Conservation (phyloP, 2,113 vertebrate species). For the Edolisoma coerulescens region DNA sequence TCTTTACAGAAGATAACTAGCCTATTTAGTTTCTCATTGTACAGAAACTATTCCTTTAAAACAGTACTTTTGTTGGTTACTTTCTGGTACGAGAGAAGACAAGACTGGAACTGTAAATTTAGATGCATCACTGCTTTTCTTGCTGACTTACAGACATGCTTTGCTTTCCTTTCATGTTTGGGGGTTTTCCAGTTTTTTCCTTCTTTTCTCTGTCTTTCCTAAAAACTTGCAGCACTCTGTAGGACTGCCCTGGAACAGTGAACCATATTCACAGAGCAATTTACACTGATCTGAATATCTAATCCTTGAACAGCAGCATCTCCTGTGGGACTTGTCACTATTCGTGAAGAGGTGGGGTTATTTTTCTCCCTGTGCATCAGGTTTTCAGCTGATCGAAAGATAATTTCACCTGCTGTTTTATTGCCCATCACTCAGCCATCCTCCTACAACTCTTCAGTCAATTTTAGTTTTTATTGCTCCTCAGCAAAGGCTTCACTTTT, state of each 20-base stretch:
- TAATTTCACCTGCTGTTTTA: not conserved
- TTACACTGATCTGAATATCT: not conserved
- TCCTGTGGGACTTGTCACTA: not conserved
- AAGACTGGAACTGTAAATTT: not conserved
- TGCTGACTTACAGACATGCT: not conserved
- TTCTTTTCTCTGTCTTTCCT: not conserved
- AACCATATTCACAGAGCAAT: not conserved
- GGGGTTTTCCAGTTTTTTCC: accelerated
- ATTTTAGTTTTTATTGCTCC: not conserved
- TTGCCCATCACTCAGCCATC: not conserved
- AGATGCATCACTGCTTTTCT: not conserved
- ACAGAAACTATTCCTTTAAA: not conserved
- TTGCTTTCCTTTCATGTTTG: not conserved
- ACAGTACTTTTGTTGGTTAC: not conserved
- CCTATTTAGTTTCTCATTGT: not conserved
- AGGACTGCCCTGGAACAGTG: not conserved
- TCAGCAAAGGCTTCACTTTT: not conserved
- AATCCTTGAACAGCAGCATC: not conserved
- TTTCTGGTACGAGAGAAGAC: not conserved
- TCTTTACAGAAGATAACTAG: not conserved
- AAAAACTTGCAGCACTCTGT: not conserved
- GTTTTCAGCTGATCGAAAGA: not conserved
- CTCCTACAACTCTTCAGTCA: not conserved
- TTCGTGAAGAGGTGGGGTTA: not conserved
- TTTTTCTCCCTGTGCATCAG: not conserved